Conservation (phyloP, 2,113 vertebrate species). For the Brachyhypopomus occidentalis region DNA sequence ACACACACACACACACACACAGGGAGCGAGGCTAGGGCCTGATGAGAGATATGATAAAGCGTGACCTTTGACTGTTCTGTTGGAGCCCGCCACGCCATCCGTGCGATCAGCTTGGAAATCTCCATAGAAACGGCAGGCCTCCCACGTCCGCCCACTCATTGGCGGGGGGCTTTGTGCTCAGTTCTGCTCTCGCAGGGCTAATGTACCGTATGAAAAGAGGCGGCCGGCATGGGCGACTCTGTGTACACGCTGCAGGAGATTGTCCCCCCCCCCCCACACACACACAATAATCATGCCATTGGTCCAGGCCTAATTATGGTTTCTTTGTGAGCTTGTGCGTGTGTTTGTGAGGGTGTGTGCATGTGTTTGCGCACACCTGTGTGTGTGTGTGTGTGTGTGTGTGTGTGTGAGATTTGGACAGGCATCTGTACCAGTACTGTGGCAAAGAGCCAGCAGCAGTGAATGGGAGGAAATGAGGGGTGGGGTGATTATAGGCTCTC, state of each 20-base stretch:
- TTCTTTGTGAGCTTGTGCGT: background rate
- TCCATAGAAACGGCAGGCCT: conserved; percentile 41
- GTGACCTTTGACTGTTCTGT: conserved; percentile 49
- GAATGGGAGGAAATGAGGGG: conserved; percentile 57
- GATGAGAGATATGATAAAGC: conserved; percentile 55
- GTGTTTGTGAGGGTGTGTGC: background rate
- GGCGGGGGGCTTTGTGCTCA: conserved; percentile 6
- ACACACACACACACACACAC: background rate
- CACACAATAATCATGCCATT: conserved; percentile 4
- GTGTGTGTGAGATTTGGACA: background rate
- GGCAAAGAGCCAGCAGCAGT: conserved; percentile 17
- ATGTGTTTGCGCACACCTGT: conserved; percentile 3
- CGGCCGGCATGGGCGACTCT: background rate
- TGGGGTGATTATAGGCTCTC: conserved; percentile 45
- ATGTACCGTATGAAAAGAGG: conserved; percentile 28
- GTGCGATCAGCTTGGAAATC: conserved; percentile 47
- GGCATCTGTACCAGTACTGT: background rate
- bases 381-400: conserved; percentile 17
- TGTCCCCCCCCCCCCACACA: background rate
- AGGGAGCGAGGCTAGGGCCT: background rate
- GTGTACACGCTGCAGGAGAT: conserved; percentile 1
- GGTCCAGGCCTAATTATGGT: conserved; percentile 25
- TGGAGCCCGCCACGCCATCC: conserved; percentile 35
- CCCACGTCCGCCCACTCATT: conserved; percentile 20
- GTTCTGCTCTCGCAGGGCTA: background rate